These are phyloP conservation scores for Tetrapedia diversipes DNA, from an alignment of 2,888 invertebrate species.

Conservation along the genomic window DNA sequence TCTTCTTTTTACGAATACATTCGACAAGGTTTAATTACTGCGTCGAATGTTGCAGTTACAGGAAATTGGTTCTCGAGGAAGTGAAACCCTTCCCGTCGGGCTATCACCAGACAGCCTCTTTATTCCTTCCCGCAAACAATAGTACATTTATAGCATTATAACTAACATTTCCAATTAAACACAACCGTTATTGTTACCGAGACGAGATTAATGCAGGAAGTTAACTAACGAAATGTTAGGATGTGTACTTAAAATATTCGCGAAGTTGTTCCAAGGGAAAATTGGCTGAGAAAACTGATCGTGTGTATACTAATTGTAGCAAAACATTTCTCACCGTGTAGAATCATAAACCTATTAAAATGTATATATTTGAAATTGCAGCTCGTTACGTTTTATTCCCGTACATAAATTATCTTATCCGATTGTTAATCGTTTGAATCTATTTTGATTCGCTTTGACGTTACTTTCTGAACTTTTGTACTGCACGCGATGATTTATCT, in stretches of 20 bases:
- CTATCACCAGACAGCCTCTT: slow-evolving; percentile 48
- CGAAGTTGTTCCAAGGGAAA: background rate
- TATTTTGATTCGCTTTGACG: background rate
- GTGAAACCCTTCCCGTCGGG: slow-evolving; percentile 58
- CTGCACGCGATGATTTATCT: background rate
- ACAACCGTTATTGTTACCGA: too few species aligned
- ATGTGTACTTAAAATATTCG: background rate
- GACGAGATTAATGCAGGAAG: slow-evolving; percentile 10
- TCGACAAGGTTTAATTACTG: slow-evolving; percentile 9
- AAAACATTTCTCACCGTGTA: background rate
- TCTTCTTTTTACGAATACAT: background rate
- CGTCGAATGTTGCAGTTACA: slow-evolving; percentile 41
- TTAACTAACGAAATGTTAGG: background rate
- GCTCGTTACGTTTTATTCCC: background rate
- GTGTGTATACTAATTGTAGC: background rate
- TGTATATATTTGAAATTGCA: background rate
- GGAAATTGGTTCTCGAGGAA: slow-evolving; percentile 59
- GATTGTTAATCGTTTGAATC: background rate
- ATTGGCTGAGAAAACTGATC: slow-evolving; percentile 18
- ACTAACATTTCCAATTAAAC: slow-evolving; percentile 36
- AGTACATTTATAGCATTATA: slow-evolving; percentile 23
- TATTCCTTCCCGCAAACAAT: slow-evolving; percentile 40
- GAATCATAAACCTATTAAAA: background rate
- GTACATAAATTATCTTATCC: slow-evolving; percentile 5
- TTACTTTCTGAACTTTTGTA: slow-evolving; percentile 34